These are phyloP conservation scores for Champsocephalus gunnari DNA, from an alignment of 2,797 vertebrate species.

Conservation along the genomic window DNA sequence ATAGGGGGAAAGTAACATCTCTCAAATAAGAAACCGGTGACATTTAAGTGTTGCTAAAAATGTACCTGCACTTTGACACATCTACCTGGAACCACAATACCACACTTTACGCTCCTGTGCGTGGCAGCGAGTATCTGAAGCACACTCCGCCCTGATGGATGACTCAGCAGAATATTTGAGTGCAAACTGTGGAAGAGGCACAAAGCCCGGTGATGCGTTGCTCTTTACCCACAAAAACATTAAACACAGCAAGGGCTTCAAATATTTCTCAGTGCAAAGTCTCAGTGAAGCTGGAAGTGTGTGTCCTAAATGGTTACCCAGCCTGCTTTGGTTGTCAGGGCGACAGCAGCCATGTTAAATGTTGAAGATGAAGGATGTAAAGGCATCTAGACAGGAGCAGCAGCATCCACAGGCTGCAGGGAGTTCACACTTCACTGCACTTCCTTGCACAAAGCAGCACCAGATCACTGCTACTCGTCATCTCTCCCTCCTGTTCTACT, in stretches of 20 bases:
- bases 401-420: constrained; percentile 32
- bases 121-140: constrained; percentile 18
- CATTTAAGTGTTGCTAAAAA: constrained; percentile 38
- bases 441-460: constrained; percentile 37
- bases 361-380: constrained; percentile 26
- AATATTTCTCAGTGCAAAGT: constrained; percentile 4
- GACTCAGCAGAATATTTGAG: constrained; percentile 2
- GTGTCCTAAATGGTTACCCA: neutral
- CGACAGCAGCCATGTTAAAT: constrained; percentile 10
- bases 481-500: constrained; percentile 97
- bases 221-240: constrained; percentile 19
- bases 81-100: constrained; percentile 15
- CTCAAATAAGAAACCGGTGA: constrained; percentile 34
- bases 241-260: constrained; percentile 11
- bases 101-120: constrained; percentile 1
- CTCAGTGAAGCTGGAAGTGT: constrained; percentile 6
- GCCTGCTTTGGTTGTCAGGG: constrained; percentile 36
- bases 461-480: constrained; percentile 83
- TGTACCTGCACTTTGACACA: constrained; percentile 22
- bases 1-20: constrained; percentile 13
- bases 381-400: constrained; percentile 40
- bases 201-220: neutral
- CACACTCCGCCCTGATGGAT: constrained; percentile 13
- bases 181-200: neutral
- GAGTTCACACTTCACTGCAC: constrained; percentile 44